Percentiles rank a stretch among this genome's conserved stretches.
Evolutionary conservation across 1,140 invertebrate genomes (phyloP).

Genomic region (Drosophila varians): DNA sequence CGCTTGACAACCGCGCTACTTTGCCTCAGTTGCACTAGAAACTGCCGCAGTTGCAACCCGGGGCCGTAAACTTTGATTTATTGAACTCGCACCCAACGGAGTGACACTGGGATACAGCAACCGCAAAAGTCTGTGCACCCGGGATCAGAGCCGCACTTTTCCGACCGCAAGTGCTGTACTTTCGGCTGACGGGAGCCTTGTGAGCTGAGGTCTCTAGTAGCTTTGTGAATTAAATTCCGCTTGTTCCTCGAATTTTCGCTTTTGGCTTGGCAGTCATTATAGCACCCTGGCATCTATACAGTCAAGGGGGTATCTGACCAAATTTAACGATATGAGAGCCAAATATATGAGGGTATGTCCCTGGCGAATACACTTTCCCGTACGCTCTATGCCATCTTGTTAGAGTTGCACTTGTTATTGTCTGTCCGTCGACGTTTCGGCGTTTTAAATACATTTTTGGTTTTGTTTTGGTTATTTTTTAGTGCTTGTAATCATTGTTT

Average conservation of each 20-base stretch:
- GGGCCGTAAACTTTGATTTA: conserved; percentile 67
- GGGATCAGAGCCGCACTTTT: conserved; percentile 19
- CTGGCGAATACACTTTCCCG: neutral
- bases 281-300: conserved; percentile 1
- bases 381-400: conserved; percentile 22
- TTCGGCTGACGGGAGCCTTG: conserved; percentile 49
- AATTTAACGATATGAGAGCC: neutral
- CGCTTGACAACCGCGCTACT: conserved; percentile 20
- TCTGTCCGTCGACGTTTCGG: conserved; percentile 18
- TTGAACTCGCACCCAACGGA: conserved; percentile 37
- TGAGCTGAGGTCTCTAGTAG: conserved; percentile 36
- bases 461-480: conserved; percentile 22
- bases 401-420: conserved; percentile 46
- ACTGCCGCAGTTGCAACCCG: conserved; percentile 15
- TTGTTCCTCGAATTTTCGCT: conserved; percentile 34
- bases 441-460: conserved; percentile 41
- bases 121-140: conserved; percentile 7
- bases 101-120: conserved; percentile 18
- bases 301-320: neutral
- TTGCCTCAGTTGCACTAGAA: neutral
- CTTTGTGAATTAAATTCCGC: conserved; percentile 46
- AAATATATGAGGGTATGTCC: conserved; percentile 3
- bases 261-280: conserved; percentile 29
- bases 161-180: conserved; percentile 48
- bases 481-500: conserved; percentile 29